Base-by-base conservation (phyloP, 1,140 invertebrate species). In the Potamilus streckersoni region DNA sequence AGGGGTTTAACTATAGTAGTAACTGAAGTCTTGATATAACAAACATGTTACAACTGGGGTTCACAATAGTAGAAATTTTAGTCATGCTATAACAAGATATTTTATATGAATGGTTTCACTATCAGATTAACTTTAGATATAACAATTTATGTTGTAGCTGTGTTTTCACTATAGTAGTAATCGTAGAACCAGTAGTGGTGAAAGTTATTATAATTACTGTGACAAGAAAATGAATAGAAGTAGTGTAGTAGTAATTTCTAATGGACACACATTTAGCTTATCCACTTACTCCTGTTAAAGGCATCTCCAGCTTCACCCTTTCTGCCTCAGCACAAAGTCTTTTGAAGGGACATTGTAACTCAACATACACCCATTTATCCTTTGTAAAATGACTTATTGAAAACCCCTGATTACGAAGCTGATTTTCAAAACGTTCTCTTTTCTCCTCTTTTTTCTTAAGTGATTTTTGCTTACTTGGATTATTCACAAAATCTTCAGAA, bases 271-370 rank as follows among this genome's bases (percentile, higher is more conserved):
- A 27, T 69, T 20, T 76, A 20, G 58, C 17, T 70, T 60, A 57
- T 71, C 14, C 57, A 71, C 68, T 59, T 72, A 76, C 78, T 31
- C 63, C 86, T 71, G 80, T 82, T 11, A 90, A 63, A 55, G 89
- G 88, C 82, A 90, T 84, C 69, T 90, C 85, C 17, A 90, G 66
- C 62, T 84, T 83, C 20, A 87, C 83, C 16, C 72, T 81, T 69
- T 90, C 88, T 17, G 90, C 90, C 76, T 90, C 88, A 38, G 82
- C 68, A 71, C 85, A 87, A 27, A 90, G 78, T 65, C 88, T 74
- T 55, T 86, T 82, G 64, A 90, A 85, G 0, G 89, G 86, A 74
- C 83, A 85, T 64, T 88, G 84, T 13, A 90, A 72, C 23, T 86
- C 83, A 15, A 84, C 76, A 63, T 83, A 90, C 3, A 86, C 82